Percentiles rank a stretch among this genome's conserved stretches.
These are phyloP conservation scores for Coptodon rendalli DNA, from an alignment of 2,113 vertebrate genomes.

Conservation along the genomic window DNA sequence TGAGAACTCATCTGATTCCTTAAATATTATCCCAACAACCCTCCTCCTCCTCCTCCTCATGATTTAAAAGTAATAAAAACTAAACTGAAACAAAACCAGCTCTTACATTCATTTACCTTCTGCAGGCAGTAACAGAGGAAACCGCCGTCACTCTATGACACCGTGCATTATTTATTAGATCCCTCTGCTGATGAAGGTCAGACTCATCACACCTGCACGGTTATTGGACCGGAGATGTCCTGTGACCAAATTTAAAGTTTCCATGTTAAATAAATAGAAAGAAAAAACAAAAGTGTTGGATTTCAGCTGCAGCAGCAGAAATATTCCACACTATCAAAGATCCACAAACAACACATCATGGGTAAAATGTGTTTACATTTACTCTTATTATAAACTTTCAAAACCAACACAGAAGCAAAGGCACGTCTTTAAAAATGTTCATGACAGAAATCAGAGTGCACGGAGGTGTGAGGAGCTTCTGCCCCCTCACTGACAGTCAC, in stretches of 20 bases:
- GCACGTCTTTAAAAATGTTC: neutral
- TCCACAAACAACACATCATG: neutral
- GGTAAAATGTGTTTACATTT: neutral
- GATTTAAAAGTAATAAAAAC: neutral
- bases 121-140: neutral
- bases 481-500: neutral
- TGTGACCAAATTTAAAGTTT: fast-evolving
- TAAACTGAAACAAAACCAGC: neutral
- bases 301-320: neutral
- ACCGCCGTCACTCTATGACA: neutral
- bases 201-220: neutral
- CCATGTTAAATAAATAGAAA: neutral
- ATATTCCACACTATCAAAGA: neutral
- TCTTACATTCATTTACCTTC: neutral
- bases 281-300: neutral
- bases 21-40: neutral
- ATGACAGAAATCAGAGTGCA: neutral
- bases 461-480: neutral
- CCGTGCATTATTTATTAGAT: fast-evolving
- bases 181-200: neutral
- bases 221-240: neutral
- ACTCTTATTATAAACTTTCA: neutral
- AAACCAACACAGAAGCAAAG: neutral
- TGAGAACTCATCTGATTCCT: fast-evolving
- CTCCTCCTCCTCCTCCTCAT: neutral